Conservation (phyloP, 2,797 vertebrate species). For the Hippopotamyrus pictus region DNA sequence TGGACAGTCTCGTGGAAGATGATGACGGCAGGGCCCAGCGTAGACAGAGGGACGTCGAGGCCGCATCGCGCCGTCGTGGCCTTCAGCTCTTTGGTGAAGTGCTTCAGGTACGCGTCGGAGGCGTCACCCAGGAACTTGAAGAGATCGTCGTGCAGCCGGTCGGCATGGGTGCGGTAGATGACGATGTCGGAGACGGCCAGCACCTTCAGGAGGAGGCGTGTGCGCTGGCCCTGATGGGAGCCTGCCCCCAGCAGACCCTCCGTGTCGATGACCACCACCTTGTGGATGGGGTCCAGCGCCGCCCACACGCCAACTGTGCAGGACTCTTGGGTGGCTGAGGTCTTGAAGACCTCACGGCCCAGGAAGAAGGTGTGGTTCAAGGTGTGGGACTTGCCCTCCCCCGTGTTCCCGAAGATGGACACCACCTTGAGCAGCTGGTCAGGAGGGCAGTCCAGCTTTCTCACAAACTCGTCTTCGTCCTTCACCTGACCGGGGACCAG, state of each 20-base stretch:
- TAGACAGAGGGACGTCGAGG: constrained; percentile 91
- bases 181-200: constrained; percentile 93
- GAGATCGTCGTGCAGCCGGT: constrained; percentile 95
- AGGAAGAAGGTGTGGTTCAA: constrained; percentile 98
- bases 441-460: constrained; percentile 75
- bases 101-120: constrained; percentile 95
- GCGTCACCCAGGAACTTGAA: constrained; percentile 98
- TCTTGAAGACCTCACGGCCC: constrained; percentile 93
- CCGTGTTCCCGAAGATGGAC: constrained; percentile 96
- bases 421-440: constrained; percentile 96
- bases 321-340: constrained; percentile 91
- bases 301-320: constrained; percentile 97
- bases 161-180: constrained; percentile 93
- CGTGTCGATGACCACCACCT: constrained; percentile 90
- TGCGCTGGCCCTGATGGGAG: constrained; percentile 89
- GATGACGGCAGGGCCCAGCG: constrained; percentile 88
- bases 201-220: constrained; percentile 90
- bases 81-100: constrained; percentile 94
- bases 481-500: constrained; percentile 63
- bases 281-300: constrained; percentile 86
- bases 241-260: constrained; percentile 92
- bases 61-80: constrained; percentile 93
- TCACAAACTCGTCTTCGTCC: constrained; percentile 86
- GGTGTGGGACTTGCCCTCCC: constrained; percentile 96
- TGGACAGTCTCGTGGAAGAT: constrained; percentile 98